These are phyloP conservation scores for Megalonaias nervosa DNA, from an alignment of 1,140 invertebrate genomes.

Conservation along the genomic window DNA sequence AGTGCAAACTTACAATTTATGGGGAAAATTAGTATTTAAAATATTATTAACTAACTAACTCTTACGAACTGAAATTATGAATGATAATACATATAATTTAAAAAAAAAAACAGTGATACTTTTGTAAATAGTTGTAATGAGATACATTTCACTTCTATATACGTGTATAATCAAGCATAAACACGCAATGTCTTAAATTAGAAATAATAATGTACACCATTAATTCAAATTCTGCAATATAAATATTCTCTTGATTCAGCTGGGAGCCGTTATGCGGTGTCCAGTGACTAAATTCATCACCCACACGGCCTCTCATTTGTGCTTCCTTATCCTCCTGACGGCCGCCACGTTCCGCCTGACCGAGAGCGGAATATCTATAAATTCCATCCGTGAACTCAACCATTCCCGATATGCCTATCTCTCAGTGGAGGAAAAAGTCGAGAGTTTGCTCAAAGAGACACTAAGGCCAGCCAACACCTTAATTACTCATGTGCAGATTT, in stretches of 20 bases:
- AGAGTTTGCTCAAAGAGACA: conserved; percentile 67
- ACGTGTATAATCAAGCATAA: too few species aligned
- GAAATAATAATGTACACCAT: too few species aligned
- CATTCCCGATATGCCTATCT: conserved; percentile 54
- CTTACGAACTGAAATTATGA: too few species aligned
- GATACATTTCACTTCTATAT: too few species aligned
- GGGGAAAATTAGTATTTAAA: too few species aligned
- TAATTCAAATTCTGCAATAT: too few species aligned
- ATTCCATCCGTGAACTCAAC: conserved; percentile 53
- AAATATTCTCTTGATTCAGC: conserved; percentile 43
- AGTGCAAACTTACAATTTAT: too few species aligned
- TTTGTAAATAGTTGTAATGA: too few species aligned
- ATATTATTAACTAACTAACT: too few species aligned
- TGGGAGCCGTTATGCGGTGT: conserved; percentile 94
- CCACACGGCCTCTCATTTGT: conserved; percentile 76
- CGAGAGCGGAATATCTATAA: conserved; percentile 60
- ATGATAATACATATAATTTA: too few species aligned
- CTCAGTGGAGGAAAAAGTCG: conserved; percentile 60
- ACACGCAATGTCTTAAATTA: too few species aligned
- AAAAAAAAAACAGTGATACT: too few species aligned
- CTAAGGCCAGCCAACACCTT: conserved; percentile 67
- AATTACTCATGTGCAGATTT: conserved; percentile 70
- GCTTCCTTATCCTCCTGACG: conserved; percentile 69
- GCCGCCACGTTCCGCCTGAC: conserved; percentile 70
- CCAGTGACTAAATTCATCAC: conserved; percentile 99